Conservation (phyloP, 2,797 vertebrate genomes). For the Tachyglossus aculeatus region DNA sequence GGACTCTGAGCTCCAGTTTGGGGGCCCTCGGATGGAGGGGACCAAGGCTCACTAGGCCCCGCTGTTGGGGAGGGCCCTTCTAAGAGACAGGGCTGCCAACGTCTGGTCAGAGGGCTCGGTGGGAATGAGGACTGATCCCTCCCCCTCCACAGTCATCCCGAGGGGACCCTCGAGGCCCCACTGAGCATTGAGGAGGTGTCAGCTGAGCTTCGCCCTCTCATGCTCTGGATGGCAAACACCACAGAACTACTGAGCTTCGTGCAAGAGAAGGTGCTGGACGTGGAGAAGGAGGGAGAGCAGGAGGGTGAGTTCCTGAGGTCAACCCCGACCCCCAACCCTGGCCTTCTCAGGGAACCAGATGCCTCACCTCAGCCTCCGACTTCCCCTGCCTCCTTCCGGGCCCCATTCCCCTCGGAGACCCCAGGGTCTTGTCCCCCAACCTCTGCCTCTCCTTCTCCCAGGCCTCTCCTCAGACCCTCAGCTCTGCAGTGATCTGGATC, state of each 20-base stretch:
- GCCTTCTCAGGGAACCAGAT: background rate
- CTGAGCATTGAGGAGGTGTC: conserved; percentile 86
- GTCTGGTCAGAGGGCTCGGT: background rate
- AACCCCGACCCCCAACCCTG: background rate
- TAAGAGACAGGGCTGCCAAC: too few species aligned
- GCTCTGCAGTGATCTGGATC: conserved; percentile 89
- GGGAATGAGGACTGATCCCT: background rate
- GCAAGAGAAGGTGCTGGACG: conserved; percentile 87
- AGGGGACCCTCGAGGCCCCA: conserved; percentile 74
- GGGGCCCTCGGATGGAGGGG: too few species aligned
- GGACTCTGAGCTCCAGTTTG: conserved; percentile 11
- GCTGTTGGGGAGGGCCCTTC: too few species aligned
- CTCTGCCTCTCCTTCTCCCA: background rate
- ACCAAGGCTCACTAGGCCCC: too few species aligned
- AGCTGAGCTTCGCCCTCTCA: conserved; percentile 87
- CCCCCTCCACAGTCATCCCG: conserved; percentile 75
- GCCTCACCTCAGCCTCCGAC: too few species aligned
- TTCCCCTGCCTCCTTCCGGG: background rate
- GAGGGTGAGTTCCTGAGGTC: conserved; percentile 75
- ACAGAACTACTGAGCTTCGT: conserved; percentile 93
- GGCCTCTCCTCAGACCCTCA: conserved; percentile 82
- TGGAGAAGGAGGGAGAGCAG: conserved; percentile 93
- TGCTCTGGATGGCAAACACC: conserved; percentile 96
- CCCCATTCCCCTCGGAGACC: background rate
- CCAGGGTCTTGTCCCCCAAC: too few species aligned